A percentile compares a stretch with the other conserved stretches of the same genome.
phyloP scores from a whole-genome alignment of 2,888 invertebrate genomes.

The Hyalella azteca region DNA sequence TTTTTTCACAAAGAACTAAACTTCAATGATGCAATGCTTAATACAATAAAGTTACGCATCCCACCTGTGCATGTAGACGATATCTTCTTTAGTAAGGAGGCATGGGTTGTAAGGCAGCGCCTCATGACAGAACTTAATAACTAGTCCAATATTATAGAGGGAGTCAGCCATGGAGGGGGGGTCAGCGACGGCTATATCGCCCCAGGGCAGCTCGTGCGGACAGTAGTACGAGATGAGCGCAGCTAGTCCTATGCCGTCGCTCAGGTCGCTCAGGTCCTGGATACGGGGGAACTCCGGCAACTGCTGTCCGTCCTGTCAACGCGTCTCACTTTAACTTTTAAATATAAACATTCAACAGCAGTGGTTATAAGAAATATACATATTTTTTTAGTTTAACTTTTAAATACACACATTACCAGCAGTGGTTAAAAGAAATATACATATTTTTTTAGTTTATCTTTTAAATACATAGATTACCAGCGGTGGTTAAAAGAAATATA shows the following conservation, averaged over 20 bases:
- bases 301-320: slow-evolving; percentile 47
- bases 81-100: slow-evolving; percentile 94
- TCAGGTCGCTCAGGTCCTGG: slow-evolving; percentile 83
- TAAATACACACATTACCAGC: too few relatives aligned
- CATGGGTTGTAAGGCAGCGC: slow-evolving; percentile 87
- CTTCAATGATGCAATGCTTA: too few relatives aligned
- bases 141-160: slow-evolving; percentile 86
- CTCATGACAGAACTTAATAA: slow-evolving; percentile 83
- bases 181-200: slow-evolving; percentile 66
- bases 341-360: too few relatives aligned
- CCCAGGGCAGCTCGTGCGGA: slow-evolving; percentile 77
- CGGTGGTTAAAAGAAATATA: too few relatives aligned
- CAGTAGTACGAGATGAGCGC: slow-evolving; percentile 90
- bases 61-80: slow-evolving; percentile 89
- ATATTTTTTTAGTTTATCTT: too few relatives aligned
- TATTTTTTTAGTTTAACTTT: too few relatives aligned
- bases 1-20: too few relatives aligned
- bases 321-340: too few relatives aligned
- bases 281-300: slow-evolving; percentile 70
- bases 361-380: too few relatives aligned
- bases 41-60: too few relatives aligned
- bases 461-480: too few relatives aligned
- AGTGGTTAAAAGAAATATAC: too few relatives aligned
- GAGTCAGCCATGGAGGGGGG: slow-evolving; percentile 82
- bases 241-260: slow-evolving; percentile 88